Evolutionary conservation across 2,888 invertebrate species (phyloP), one percentile per base, ranked within the genome.

Genomic region (Ochropleura plecta): DNA sequence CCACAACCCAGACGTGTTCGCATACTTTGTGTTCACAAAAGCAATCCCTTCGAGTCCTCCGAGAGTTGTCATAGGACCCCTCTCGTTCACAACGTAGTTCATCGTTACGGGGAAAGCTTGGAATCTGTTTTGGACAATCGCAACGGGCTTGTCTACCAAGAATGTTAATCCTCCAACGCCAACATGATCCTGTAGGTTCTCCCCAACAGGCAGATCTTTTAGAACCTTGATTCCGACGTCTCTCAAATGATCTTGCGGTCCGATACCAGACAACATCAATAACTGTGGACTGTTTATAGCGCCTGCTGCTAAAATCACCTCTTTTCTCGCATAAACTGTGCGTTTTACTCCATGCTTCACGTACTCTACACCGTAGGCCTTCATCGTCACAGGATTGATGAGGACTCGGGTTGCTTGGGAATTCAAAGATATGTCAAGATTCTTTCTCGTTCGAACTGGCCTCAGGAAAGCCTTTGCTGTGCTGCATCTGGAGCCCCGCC

Each of bases 211-310:
- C 62, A 98, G 95, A 93, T 99, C 98, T 89, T 97, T 97, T 0
- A 99, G 88, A 0, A 98, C 97, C 10, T 97, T 97, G 65, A 99
- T 98, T 6, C 98, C 98, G 0, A 98, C 95, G 64, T 97, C 96
- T 79, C 95, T 94, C 16, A 98, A 95, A 87, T 98, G 98, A 18
- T 97, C 94, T 71, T 96, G 96, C 0, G 98, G 98, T 0, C 98
- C 98, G 70, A 98, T 97, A 0, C 99, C 99, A 0, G 99, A 99
- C 0, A 99, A 94, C 98, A 99, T 98, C 78, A 99, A 95, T 70
- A 99, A 95, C 91, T 99, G 99, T 0, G 99, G 99, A 16, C 98
- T 98, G 91, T 99, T 99, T 48, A 99, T 98, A 0, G 99, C 97
- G 0, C 99, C 99, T 0, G 99, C 99, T 16, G 98, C 98, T 57